phyloP scores from a whole-genome alignment of 2,113 vertebrate genomes.

The Anthoscopus minutus region DNA sequence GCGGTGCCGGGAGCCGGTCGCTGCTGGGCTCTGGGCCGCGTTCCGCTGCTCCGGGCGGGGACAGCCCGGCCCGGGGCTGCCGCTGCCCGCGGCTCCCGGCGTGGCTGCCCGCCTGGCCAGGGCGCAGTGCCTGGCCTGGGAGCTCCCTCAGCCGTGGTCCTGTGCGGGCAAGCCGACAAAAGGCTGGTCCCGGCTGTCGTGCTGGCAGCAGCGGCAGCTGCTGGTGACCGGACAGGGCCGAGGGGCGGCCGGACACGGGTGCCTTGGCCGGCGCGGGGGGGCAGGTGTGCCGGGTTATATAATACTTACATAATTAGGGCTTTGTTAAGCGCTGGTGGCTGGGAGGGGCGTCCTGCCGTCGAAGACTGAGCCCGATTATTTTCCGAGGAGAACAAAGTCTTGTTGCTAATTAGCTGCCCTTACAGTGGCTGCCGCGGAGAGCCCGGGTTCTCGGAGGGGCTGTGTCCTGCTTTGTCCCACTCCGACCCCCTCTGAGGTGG shows the following conservation, averaged over 20 bases:
- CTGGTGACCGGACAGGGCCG: neutral
- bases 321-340: conserved; percentile 54
- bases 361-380: conserved; percentile 28
- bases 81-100: accelerated
- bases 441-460: neutral
- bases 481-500: neutral
- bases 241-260: neutral
- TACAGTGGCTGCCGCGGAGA: neutral
- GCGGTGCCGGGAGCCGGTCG: accelerated
- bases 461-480: neutral
- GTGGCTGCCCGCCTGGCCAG: neutral
- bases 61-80: neutral
- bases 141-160: neutral
- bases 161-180: neutral
- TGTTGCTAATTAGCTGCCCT: conserved; percentile 1
- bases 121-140: neutral
- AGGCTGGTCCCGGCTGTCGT: neutral
- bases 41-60: accelerated
- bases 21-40: neutral
- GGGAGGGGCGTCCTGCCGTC: conserved; percentile 25
- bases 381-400: conserved; percentile 9
- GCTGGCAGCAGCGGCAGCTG: neutral
- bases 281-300: conserved; percentile 54
- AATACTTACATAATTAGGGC: conserved; percentile 68
- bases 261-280: neutral